Evolutionary conservation across 2,888 invertebrate species (phyloP).

Genomic region (Odontocerum albicorne): DNA sequence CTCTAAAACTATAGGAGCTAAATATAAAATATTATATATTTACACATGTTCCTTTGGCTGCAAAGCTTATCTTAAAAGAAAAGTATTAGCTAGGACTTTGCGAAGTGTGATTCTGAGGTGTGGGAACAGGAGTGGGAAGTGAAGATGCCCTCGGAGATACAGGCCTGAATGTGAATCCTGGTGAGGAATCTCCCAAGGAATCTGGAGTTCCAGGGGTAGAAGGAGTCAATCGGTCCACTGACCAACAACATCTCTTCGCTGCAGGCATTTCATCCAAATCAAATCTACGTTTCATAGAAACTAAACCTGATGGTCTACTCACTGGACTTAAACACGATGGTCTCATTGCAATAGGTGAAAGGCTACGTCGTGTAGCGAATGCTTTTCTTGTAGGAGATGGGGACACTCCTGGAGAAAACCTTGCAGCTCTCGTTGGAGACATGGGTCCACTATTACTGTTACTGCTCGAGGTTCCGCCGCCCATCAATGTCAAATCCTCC

Average conservation of each 20-base stretch:
- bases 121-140: slow-evolving; percentile 39
- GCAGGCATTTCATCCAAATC: slow-evolving; percentile 60
- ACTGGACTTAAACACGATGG: slow-evolving; percentile 73
- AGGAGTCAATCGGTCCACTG: slow-evolving; percentile 45
- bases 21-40: slow-evolving; percentile 8
- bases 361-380: slow-evolving; percentile 79
- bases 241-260: slow-evolving; percentile 51
- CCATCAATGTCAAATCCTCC: slow-evolving; percentile 84
- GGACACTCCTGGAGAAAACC: slow-evolving; percentile 65
- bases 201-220: slow-evolving; percentile 53
- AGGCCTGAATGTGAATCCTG: slow-evolving; percentile 56
- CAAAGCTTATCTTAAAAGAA: slow-evolving; percentile 17
- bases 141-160: slow-evolving; percentile 51
- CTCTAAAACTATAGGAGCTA: slow-evolving; percentile 11
- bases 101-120: slow-evolving; percentile 44
- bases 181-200: slow-evolving; percentile 44
- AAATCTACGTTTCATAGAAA: slow-evolving; percentile 63
- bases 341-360: slow-evolving; percentile 85
- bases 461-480: slow-evolving; percentile 46
- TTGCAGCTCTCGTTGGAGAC: slow-evolving; percentile 45
- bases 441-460: slow-evolving; percentile 45
- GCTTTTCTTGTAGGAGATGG: slow-evolving; percentile 85
- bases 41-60: slow-evolving; percentile 33
- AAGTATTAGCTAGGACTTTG: slow-evolving; percentile 52
- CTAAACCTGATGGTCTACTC: slow-evolving; percentile 53